Evolutionary conservation across 1,140 invertebrate species (phyloP).

Genomic region (Drosophila murphyi): DNA sequence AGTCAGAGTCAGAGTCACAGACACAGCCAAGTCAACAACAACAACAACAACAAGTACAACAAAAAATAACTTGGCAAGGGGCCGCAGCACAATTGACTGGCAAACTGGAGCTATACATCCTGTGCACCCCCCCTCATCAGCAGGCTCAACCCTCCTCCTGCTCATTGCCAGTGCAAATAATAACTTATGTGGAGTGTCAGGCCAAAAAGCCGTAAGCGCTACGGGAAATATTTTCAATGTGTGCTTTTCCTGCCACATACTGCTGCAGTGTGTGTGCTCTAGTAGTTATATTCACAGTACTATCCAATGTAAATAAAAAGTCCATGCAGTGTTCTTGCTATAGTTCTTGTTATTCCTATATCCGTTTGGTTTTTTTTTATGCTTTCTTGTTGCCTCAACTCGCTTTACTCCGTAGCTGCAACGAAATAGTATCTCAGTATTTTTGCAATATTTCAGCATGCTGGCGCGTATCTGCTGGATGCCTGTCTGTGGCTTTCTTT

Average conservation of each 20-base stretch:
- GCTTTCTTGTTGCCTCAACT: conserved; percentile 24
- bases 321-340: conserved; percentile 33
- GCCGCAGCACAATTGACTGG: conserved; percentile 67
- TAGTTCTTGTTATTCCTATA: conserved; percentile 4
- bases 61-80: conserved; percentile 38
- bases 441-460: conserved; percentile 46
- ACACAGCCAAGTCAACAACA: conserved; percentile 44
- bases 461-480: conserved; percentile 39
- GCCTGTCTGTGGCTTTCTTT: conserved; percentile 26
- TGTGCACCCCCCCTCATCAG: conserved; percentile 5
- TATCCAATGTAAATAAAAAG: conserved; percentile 18
- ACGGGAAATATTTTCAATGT: conserved; percentile 65
- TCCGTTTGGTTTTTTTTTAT: neutral
- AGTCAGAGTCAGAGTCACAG: too few relatives aligned
- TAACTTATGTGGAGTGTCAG: conserved; percentile 78
- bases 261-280: conserved; percentile 34
- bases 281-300: neutral
- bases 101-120: conserved; percentile 69
- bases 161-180: conserved; percentile 74
- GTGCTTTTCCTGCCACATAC: conserved; percentile 54
- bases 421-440: conserved; percentile 37
- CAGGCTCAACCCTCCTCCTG: conserved; percentile 13
- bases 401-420: conserved; percentile 16
- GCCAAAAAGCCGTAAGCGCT: conserved; percentile 58
- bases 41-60: conserved; percentile 29